Percentiles rank a stretch among this genome's conserved stretches.
These are phyloP conservation scores for Phataginus tricuspis DNA, from an alignment of 2,797 vertebrate genomes.

Conservation along the genomic window DNA sequence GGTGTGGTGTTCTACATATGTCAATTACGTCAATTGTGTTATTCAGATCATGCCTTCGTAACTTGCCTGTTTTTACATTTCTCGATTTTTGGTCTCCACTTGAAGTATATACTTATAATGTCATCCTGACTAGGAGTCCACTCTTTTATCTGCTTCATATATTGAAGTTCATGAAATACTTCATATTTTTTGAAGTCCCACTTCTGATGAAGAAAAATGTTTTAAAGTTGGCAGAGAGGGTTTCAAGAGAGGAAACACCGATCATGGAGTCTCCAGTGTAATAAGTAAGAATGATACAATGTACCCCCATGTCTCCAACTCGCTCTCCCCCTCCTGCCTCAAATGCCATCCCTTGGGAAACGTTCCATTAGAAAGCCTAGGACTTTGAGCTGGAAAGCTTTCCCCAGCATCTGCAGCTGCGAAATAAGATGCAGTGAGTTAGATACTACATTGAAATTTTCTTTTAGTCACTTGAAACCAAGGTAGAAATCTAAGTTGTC, in stretches of 20 bases:
- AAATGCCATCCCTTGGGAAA: fast-evolving
- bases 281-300: not conserved
- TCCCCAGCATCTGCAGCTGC: not conserved
- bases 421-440: not conserved
- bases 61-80: not conserved
- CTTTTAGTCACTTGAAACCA: not conserved
- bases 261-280: not conserved
- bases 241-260: not conserved
- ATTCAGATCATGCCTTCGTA: not conserved
- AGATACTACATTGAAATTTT: not conserved
- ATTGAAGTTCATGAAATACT: not conserved
- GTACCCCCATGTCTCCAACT: not conserved
- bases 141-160: not conserved
- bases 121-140: not conserved
- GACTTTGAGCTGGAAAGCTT: not conserved
- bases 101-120: not conserved
- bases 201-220: not conserved
- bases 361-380: not conserved
- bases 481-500: not conserved
- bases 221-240: not conserved
- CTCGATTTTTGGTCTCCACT: not conserved
- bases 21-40: not conserved
- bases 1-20: not conserved
- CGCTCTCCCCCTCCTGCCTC: not conserved
- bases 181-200: not conserved